Conservation (phyloP, 2,888 invertebrate species). For the Drosophila koepferae region DNA sequence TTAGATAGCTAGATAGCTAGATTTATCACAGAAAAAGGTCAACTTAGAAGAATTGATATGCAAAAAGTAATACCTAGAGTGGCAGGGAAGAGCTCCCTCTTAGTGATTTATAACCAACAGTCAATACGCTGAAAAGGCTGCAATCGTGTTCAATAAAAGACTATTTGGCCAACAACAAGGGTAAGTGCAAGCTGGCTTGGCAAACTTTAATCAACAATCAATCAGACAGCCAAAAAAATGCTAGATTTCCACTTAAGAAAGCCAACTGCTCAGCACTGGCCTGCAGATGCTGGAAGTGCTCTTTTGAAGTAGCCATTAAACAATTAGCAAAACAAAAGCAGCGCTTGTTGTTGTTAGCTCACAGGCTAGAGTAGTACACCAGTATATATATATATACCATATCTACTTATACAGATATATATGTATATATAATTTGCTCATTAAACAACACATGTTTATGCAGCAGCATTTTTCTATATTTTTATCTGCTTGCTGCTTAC, state of each 20-base stretch:
- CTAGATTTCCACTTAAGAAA: not conserved
- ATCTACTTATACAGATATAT: not conserved
- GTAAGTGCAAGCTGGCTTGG: too few species aligned
- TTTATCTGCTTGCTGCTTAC: constrained; percentile 19
- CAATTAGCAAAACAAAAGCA: constrained; percentile 37
- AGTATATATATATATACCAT: not conserved
- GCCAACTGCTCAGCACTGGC: not conserved
- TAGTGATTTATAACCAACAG: too few species aligned
- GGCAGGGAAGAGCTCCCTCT: too few species aligned
- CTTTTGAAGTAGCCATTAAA: constrained; percentile 38
- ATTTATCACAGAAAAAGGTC: too few species aligned
- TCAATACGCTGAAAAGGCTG: too few species aligned
- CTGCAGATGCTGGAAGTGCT: constrained; percentile 10
- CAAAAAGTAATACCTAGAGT: too few species aligned
- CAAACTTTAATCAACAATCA: not conserved
- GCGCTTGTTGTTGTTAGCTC: constrained; percentile 17
- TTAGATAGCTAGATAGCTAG: too few species aligned
- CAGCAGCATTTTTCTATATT: constrained; percentile 38
- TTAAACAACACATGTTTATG: constrained; percentile 52
- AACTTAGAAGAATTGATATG: too few species aligned
- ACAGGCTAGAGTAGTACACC: not conserved
- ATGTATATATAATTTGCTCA: constrained; percentile 32
- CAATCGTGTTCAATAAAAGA: not conserved
- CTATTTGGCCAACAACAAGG: not conserved
- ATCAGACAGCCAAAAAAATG: not conserved